Conservation (phyloP, 2,888 invertebrate genomes). For the Tholera decimalis region DNA sequence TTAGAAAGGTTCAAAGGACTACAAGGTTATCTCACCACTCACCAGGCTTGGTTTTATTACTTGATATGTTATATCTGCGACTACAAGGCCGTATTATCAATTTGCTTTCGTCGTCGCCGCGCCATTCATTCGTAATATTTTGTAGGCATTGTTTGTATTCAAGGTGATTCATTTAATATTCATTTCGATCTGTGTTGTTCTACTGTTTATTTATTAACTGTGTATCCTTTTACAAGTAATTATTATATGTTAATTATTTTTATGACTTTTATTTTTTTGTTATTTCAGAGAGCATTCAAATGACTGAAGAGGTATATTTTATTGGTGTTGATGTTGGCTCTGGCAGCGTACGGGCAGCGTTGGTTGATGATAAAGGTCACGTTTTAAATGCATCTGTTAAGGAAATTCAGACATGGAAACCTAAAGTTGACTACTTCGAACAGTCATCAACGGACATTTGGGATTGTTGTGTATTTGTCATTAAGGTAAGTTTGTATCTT, state of each 20-base stretch:
- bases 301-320: constrained; percentile 89
- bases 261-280: neutral
- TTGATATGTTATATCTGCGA: constrained; percentile 39
- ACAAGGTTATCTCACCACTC: constrained; percentile 58
- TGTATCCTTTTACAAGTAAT: neutral
- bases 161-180: constrained; percentile 17
- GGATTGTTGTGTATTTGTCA: constrained; percentile 93
- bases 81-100: constrained; percentile 55
- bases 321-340: constrained; percentile 98
- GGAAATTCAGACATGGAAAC: constrained; percentile 95
- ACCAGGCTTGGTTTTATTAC: constrained; percentile 39
- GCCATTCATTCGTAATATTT: constrained; percentile 30
- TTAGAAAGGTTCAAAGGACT: constrained; percentile 56
- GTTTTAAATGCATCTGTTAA: constrained; percentile 92
- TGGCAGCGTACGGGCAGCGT: constrained; percentile 96
- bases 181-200: constrained; percentile 2
- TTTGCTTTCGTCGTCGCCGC: constrained; percentile 25
- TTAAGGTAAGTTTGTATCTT: constrained; percentile 92
- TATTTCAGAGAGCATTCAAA: constrained; percentile 37
- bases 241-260: neutral
- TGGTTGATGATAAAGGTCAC: constrained; percentile 94
- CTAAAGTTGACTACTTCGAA: constrained; percentile 95
- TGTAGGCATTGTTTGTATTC: constrained; percentile 10
- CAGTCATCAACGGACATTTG: constrained; percentile 98
- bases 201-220: neutral